Evolutionary conservation across 2,113 vertebrate species (phyloP), one percentile per base, ranked within the genome.

Genomic region (Romanogobio albipinnatus): DNA sequence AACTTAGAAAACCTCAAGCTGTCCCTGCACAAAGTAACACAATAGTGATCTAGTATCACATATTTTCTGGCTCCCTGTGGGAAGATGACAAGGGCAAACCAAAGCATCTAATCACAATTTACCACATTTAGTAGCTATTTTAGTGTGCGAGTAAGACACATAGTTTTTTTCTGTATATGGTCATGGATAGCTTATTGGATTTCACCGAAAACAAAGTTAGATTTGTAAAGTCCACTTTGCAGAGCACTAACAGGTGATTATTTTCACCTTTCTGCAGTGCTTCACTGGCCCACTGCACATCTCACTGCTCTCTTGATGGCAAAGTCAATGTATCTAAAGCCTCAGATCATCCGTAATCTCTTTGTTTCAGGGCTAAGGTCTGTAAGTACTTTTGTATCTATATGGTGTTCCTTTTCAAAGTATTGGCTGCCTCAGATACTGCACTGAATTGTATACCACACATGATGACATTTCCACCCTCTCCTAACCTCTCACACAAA

Each of bases 301-400:
- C 45, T 85, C 74, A 59, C 70, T 76, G 66, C 75, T 75, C 82
- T 88, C 78, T 64, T 58, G 80, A 85, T 82, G 80, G 86, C 68
- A 85, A 79, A 89, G 66, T 76, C 78, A 68, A 84, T 86, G 83
- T 78, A 82, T 83, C 79, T 70, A 76, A 84, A 84, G 84, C 81
- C 83, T 81, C 70, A 66, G 78, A 81, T 81, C 81, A 85, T 73
- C 75, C 47, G 53, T 71, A 82, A 73, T 75, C 73, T 87, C 36
- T 79, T 58, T 62, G 78, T 70, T 81, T 68, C 81, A 62, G 26
- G n/a, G 43, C 58, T 76, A 39, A 68, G 59, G 26, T 14, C 62
- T 71, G 68, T 58, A 80, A 80, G 78, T 56, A 85, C 64, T 80
- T 86, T 79, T 78, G 47, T 45, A 70, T 74, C 78, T 59, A 51